These are phyloP conservation scores for Acromyrmex charruanus DNA, from an alignment of 1,140 invertebrate genomes.

Conservation along the genomic window DNA sequence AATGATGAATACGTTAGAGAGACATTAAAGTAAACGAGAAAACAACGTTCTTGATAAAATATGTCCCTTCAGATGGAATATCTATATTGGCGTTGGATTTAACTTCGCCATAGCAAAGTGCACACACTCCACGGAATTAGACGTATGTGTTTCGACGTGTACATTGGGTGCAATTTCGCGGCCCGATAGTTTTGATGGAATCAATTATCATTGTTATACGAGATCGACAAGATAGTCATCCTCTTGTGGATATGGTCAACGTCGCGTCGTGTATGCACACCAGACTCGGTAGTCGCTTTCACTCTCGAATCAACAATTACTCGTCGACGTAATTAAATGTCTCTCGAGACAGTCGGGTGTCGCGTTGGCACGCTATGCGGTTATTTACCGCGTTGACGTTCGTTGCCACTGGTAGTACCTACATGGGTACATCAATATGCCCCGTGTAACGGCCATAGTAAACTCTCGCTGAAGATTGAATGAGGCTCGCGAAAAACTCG, in stretches of 20 bases:
- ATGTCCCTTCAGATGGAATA: neutral
- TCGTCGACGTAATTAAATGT: constrained; percentile 62
- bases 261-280: constrained; percentile 16
- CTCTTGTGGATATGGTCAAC: constrained; percentile 26
- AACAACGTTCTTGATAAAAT: neutral
- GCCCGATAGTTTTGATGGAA: constrained; percentile 33
- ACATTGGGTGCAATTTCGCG: constrained; percentile 35
- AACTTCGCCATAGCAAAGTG: neutral
- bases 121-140: neutral
- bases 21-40: neutral
- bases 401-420: constrained; percentile 17
- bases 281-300: constrained; percentile 37
- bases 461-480: constrained; percentile 76
- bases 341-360: constrained; percentile 54
- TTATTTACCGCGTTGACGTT: constrained; percentile 53
- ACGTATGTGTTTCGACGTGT: constrained; percentile 16
- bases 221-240: constrained; percentile 55
- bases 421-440: constrained; percentile 76
- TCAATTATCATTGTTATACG: constrained; percentile 59
- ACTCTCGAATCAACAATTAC: constrained; percentile 57
- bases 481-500: constrained; percentile 45
- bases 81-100: neutral
- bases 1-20: neutral
- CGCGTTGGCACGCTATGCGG: constrained; percentile 23
- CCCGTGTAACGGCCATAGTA: constrained; percentile 59